Evolutionary conservation across 2,888 invertebrate species (phyloP), one percentile per base, ranked within the genome.

Genomic region (Nematopogon swammerdamellus): DNA sequence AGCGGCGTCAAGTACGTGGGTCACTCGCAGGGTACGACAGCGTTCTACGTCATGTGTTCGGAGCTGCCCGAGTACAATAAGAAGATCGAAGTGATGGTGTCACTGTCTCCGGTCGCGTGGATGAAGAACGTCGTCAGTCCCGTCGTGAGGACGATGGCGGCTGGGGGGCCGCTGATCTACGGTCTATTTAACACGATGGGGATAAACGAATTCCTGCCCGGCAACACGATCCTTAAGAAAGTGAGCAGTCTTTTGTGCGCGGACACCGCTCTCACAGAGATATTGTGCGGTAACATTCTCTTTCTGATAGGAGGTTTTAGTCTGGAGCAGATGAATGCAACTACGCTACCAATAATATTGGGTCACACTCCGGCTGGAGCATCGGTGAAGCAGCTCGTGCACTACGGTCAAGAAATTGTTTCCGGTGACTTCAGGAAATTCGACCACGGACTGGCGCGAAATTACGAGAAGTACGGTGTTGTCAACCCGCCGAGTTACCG

Each of bases 1-100:
- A 55, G 72, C 2, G 65, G 83, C 45, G 51, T 92, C 1, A 82
- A 83, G 53, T 91, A 89, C 62, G 68, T 88, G 14, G 92, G 91
- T 0, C 89, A 91, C 60, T 91, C 90, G 0, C 83, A 84, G 58
- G 92, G 91, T 17, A 83, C 84, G 0, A 85, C 85, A 1, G 62
- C 67, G 2, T 86, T 83, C 57, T 86, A 77, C 60, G 82, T 86
- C 0, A 81, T 86, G 82, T 70, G 79, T 44, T 80, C 84, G 1
- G 68, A 79, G 53, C 61, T 61, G 19, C 84, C 85, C 0, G 80
- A 82, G 50, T 86, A 86, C 57, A 85, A 85, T 62, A 57, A 71
- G 0, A 87, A 86, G 63, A 72, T 88, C 8, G 63, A 68, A 8
- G 65, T 76, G 0, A 81, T 83, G 71, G 74, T 83, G 54, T 81